phyloP scores from a whole-genome alignment of 2,113 vertebrate genomes.

The Misgurnus mizolepis region DNA sequence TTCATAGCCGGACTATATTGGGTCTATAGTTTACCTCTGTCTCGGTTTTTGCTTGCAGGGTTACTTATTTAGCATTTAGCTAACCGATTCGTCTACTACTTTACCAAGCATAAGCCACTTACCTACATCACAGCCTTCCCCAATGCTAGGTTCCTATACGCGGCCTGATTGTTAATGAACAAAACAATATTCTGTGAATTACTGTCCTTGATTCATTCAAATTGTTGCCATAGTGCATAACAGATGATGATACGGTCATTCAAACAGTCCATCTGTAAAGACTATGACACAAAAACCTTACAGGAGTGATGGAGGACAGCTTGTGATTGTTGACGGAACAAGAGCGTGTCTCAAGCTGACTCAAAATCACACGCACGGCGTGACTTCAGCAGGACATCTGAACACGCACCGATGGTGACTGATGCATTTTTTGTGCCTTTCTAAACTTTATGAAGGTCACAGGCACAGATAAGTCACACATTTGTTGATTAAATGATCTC shows the following conservation, averaged over 20 bases:
- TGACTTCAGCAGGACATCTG: slow-evolving; percentile 28
- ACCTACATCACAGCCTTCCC: too few relatives aligned
- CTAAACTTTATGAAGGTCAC: slow-evolving; percentile 29
- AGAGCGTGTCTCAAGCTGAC: slow-evolving; percentile 41
- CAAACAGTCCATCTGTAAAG: slow-evolving; percentile 42
- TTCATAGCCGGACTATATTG: too few relatives aligned
- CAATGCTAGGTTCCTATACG: neutral
- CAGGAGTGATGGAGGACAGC: slow-evolving; percentile 6
- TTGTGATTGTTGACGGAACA: slow-evolving; percentile 39
- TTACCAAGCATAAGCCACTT: too few relatives aligned
- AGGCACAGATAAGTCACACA: neutral
- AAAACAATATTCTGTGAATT: neutral
- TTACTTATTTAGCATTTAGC: too few relatives aligned
- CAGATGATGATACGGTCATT: slow-evolving; percentile 24
- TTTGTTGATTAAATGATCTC: neutral
- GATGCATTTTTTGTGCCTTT: neutral
- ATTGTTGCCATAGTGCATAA: slow-evolving; percentile 18
- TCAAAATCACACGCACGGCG: slow-evolving; percentile 28
- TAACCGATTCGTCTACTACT: too few relatives aligned
- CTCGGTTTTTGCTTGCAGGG: too few relatives aligned
- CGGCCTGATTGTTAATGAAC: neutral
- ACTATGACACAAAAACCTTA: slow-evolving; percentile 26
- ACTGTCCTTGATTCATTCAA: slow-evolving; percentile 17
- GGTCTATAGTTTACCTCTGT: too few relatives aligned
- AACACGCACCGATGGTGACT: slow-evolving; percentile 20